phyloP scores from a whole-genome alignment of 2,113 vertebrate genomes.

The Probosciger aterrimus region DNA sequence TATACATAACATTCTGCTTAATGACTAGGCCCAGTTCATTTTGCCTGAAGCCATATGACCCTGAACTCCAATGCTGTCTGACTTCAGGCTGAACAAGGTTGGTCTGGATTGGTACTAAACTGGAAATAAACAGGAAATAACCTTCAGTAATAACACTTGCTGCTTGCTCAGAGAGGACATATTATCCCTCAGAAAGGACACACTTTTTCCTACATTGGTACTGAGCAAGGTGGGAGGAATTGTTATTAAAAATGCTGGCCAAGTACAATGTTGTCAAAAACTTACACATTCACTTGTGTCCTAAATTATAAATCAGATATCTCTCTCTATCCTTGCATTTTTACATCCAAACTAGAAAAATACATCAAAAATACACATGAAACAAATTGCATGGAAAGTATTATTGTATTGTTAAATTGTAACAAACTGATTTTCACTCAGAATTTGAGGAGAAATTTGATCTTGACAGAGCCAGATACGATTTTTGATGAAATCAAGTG shows the following conservation, averaged over 20 bases:
- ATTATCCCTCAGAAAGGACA: background rate
- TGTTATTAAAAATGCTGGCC: background rate
- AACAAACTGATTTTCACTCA: background rate
- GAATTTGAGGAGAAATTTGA: background rate
- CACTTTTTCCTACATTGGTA: background rate
- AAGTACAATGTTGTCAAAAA: background rate
- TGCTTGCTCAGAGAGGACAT: background rate
- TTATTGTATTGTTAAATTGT: background rate
- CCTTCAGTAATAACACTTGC: background rate
- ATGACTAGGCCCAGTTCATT: background rate
- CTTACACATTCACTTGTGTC: background rate
- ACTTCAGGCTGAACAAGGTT: background rate
- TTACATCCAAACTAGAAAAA: background rate
- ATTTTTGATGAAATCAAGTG: background rate
- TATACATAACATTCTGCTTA: background rate
- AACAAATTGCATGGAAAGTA: background rate
- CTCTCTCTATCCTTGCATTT: background rate
- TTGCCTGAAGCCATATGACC: background rate
- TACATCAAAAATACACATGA: background rate
- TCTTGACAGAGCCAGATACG: background rate
- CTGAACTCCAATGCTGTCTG: background rate
- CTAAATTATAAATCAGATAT: background rate
- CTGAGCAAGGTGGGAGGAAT: background rate
- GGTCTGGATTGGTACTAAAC: background rate
- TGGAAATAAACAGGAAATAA: background rate